Base-by-base conservation (phyloP, 2,797 vertebrate genomes). In the Coranthus polyacanthus region DNA sequence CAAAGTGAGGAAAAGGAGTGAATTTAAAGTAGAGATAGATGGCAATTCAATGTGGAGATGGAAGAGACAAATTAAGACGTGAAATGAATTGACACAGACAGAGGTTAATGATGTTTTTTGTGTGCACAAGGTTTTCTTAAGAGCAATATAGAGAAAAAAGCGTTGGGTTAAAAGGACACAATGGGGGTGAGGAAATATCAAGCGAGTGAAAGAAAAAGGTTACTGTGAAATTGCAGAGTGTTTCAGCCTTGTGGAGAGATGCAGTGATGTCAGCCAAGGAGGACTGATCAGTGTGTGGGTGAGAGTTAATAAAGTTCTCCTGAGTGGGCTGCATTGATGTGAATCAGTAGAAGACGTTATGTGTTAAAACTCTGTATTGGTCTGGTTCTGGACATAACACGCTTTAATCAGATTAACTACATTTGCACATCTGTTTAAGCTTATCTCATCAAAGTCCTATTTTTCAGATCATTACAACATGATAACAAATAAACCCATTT, bases 271-370 rank as follows among this genome's bases (percentile, higher is more conserved):
- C 43, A 41, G 51, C 22, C 26, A 5, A 29, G 46, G 15, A 20
- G 29, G 45, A 37, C 37, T n/a, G n/a, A 47, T 39, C 11, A 32
- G n/a, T 29, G 49, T 47, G 69, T 68, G 58, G 66, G 53, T 0
- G 21, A 34, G 12, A 24, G 46, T 3, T 67, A 60, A 58, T 41
- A 5, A 59, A 56, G 49, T 9, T 51, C 4, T 12, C 4, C n/a
- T 26, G 20, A 50, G 26, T 29, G 16, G 36, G 8, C 10, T 57
- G 17, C 16, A 37, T 0, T 7, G 44, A n/a, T 53, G n/a, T 4
- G 5, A 16, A 9, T 41, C n/a, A 0, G 17, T 1, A 7, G 29
- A 32, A 32, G 29, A 32, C 29, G n/a, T n/a, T n/a, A 32, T 9
- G 3, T 32, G 29, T 32, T 9, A 32, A 32, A 32, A 32, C 10